Percentiles rank a stretch among this genome's conserved stretches.
These are phyloP conservation scores for Cebus imitator DNA, from an alignment of 2,113 vertebrate species.

Conservation along the genomic window DNA sequence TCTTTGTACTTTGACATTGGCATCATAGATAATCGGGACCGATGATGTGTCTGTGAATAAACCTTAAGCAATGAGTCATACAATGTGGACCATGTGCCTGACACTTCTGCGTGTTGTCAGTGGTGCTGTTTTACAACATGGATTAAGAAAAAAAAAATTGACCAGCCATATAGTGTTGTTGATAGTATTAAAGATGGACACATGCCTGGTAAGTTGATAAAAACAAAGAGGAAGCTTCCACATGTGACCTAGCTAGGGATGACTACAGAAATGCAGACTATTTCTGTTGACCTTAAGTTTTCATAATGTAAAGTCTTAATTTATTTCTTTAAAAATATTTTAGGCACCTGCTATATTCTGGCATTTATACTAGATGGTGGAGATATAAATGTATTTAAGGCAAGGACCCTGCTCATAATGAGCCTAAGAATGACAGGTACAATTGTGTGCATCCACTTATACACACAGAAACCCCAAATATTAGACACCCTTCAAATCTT, in stretches of 20 bases:
- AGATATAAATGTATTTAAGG: not conserved
- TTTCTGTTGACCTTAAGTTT: not conserved
- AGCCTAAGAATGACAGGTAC: not conserved
- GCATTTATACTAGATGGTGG: not conserved
- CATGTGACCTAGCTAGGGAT: not conserved
- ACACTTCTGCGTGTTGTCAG: not conserved
- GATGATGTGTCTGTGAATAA: not conserved
- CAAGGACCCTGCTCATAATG: not conserved
- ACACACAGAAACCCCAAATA: not conserved
- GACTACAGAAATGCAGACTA: not conserved
- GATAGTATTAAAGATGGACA: not conserved
- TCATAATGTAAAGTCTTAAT: not conserved
- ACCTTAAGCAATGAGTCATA: not conserved
- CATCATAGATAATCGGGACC: not conserved
- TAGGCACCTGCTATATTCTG: not conserved
- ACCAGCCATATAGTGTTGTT: not conserved
- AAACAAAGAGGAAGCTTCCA: not conserved
- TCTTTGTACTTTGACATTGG: not conserved
- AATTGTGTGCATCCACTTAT: not conserved
- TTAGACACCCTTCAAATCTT: not conserved
- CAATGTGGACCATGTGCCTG: not conserved
- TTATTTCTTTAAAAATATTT: not conserved
- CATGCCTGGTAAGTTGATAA: not conserved
- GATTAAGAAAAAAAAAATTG: not conserved
- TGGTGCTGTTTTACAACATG: not conserved